phyloP scores from a whole-genome alignment of 2,797 vertebrate genomes.

The Thunnus albacares region DNA sequence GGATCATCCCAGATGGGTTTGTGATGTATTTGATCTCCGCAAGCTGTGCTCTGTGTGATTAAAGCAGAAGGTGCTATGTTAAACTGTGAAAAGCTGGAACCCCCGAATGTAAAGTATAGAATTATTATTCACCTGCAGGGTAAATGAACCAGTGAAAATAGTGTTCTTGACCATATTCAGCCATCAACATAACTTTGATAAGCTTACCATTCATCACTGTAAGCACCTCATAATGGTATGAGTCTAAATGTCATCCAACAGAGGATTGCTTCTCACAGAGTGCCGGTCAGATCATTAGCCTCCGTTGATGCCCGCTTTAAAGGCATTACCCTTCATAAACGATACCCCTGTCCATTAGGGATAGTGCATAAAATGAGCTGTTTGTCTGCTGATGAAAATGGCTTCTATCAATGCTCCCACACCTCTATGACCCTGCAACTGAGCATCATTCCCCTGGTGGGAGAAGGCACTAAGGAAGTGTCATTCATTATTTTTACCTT shows the following conservation, averaged over 20 bases:
- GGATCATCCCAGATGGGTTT: neutral
- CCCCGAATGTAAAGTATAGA: neutral
- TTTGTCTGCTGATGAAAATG: constrained; percentile 71
- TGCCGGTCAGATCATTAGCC: constrained; percentile 61
- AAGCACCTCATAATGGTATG: constrained; percentile 38
- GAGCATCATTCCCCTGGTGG: constrained; percentile 31
- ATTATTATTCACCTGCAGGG: constrained; percentile 11
- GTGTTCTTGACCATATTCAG: constrained; percentile 28
- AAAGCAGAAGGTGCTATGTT: neutral
- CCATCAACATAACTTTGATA: constrained; percentile 41
- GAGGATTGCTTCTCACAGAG: constrained; percentile 52
- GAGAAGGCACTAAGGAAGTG: constrained; percentile 32
- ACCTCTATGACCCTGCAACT: constrained; percentile 41
- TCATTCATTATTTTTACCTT: constrained; percentile 53
- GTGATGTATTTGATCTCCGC: constrained; percentile 4
- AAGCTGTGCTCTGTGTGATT: neutral
- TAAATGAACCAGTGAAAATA: constrained; percentile 35
- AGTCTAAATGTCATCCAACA: constrained; percentile 59
- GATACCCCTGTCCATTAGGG: constrained; percentile 73
- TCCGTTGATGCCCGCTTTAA: constrained; percentile 64
- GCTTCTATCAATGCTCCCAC: constrained; percentile 55
- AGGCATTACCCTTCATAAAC: constrained; percentile 79
- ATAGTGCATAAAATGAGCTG: constrained; percentile 65
- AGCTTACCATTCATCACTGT: constrained; percentile 42
- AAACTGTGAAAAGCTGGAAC: neutral